Percentiles rank a stretch among this genome's conserved stretches.
phyloP scores from a whole-genome alignment of 2,888 invertebrate species.

The Ganaspis brasiliensis region DNA sequence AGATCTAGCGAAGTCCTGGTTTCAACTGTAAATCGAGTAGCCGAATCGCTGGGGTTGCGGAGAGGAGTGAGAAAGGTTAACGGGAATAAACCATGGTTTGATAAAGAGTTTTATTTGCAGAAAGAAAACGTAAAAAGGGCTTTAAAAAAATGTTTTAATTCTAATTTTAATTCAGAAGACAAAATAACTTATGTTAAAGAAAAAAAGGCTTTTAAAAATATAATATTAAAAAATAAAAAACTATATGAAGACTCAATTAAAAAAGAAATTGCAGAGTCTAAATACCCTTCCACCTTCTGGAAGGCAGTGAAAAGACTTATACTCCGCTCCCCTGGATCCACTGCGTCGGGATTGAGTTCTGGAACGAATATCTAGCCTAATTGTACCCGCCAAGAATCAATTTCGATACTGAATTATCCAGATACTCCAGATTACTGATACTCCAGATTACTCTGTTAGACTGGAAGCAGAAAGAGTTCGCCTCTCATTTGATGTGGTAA shows the following conservation, averaged over 20 bases:
- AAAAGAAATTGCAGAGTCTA: not conserved
- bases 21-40: not conserved
- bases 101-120: not conserved
- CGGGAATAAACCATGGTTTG: slow-evolving; percentile 28
- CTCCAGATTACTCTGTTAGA: too few species aligned
- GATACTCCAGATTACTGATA: too few species aligned
- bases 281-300: not conserved
- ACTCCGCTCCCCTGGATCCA: not conserved
- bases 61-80: not conserved
- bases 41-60: not conserved
- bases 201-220: not conserved
- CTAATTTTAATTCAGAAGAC: not conserved
- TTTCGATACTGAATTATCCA: too few species aligned
- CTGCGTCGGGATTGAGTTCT: too few species aligned
- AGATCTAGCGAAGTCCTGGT: not conserved
- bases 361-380: not conserved
- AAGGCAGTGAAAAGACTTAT: not conserved
- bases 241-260: not conserved
- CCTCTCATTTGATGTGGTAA: too few species aligned
- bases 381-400: not conserved
- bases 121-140: not conserved
- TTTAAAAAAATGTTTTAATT: not conserved
- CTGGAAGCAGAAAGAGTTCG: too few species aligned
- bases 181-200: not conserved
- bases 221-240: not conserved